phyloP scores from a whole-genome alignment of 2,888 invertebrate species.

The Acrobeloides nanus region DNA sequence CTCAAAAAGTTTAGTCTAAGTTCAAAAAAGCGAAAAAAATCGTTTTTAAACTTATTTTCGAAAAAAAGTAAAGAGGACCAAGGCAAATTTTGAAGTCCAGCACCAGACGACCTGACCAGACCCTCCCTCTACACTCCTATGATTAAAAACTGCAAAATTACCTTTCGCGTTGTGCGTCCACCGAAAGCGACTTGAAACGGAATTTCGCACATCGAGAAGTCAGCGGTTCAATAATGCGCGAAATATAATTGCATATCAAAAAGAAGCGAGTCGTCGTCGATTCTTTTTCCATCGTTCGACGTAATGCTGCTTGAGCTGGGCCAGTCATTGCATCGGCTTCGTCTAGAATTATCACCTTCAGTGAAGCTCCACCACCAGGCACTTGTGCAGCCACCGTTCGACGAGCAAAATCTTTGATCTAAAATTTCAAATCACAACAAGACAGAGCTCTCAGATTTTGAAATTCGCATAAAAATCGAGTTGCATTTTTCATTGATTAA shows the following conservation, averaged over 20 bases:
- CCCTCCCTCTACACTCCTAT: conserved; percentile 1
- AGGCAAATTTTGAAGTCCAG: background rate
- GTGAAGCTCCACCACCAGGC: conserved; percentile 60
- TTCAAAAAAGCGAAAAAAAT: too few relatives aligned
- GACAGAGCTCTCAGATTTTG: conserved; percentile 4
- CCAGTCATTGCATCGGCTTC: conserved; percentile 99
- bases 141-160: conserved; percentile 5
- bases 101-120: background rate
- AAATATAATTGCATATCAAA: conserved; percentile 95
- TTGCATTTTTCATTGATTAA: too few relatives aligned
- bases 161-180: conserved; percentile 58
- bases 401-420: conserved; percentile 86
- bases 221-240: conserved; percentile 86
- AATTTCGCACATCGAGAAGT: conserved; percentile 97
- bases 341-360: conserved; percentile 91
- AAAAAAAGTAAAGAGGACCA: conserved; percentile 3
- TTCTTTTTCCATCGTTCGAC: conserved; percentile 94
- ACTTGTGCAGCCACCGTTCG: conserved; percentile 63
- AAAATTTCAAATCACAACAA: conserved; percentile 9
- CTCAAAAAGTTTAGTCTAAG: too few relatives aligned
- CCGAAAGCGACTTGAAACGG: conserved; percentile 78
- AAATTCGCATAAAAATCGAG: too few relatives aligned
- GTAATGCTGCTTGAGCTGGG: conserved; percentile 87
- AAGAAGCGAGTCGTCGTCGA: conserved; percentile 79
- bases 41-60: background rate